Evolutionary conservation across 1,140 invertebrate species (phyloP).

Genomic region (Parapsyche elsis): DNA sequence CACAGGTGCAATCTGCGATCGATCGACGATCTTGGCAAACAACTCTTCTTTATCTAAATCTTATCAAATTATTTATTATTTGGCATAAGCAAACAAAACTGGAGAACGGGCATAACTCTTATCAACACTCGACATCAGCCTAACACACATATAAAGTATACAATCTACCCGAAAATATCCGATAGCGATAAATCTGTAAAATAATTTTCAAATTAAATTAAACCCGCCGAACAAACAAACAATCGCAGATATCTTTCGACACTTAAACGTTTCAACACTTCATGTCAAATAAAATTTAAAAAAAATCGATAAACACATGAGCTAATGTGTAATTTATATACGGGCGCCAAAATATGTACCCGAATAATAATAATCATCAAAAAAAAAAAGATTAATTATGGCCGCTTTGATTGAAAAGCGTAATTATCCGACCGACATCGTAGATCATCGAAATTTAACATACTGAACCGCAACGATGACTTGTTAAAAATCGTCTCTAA

Average conservation of each 20-base stretch:
- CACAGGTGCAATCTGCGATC: conserved; percentile 28
- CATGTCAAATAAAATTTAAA: neutral
- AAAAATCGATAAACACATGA: neutral
- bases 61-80: conserved; percentile 22
- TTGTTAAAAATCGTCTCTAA: conserved; percentile 17
- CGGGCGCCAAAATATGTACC: neutral
- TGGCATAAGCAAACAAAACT: conserved; percentile 23
- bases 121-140: neutral
- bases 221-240: no score
- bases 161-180: no score
- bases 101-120: neutral
- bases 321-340: conserved; percentile 23
- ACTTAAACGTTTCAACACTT: no score
- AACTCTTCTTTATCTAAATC: conserved; percentile 24
- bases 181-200: no score
- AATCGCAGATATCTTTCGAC: no score
- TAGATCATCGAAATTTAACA: conserved; percentile 12
- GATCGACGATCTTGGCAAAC: conserved; percentile 19
- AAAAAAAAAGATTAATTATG: conserved; percentile 28
- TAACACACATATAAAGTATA: no score
- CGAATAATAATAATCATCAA: neutral
- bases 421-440: conserved; percentile 9
- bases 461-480: conserved; percentile 10
- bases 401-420: conserved; percentile 13
- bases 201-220: no score